These are phyloP conservation scores for Hyperoodon ampullatus DNA, from an alignment of 2,113 vertebrate species.

Conservation along the genomic window DNA sequence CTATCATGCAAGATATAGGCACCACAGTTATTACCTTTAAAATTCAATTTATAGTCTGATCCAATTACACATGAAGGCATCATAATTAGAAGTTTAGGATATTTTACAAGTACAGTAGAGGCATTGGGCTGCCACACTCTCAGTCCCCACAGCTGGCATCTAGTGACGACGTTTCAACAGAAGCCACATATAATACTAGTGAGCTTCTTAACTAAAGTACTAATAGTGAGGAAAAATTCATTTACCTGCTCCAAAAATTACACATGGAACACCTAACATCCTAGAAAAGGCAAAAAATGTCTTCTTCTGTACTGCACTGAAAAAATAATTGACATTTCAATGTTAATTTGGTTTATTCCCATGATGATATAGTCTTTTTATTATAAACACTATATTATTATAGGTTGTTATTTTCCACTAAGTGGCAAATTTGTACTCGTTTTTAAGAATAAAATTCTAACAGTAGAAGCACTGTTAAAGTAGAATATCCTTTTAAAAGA, in stretches of 20 bases:
- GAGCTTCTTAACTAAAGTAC: conserved; percentile 67
- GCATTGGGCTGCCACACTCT: neutral
- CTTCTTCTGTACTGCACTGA: conserved; percentile 58
- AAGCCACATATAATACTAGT: conserved; percentile 68
- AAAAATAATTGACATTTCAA: conserved; percentile 73
- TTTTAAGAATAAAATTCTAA: conserved; percentile 45
- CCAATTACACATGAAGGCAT: neutral
- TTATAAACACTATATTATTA: conserved; percentile 49
- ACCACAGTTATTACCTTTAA: conserved; percentile 9
- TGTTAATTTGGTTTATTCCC: conserved; percentile 80
- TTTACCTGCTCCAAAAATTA: conserved; percentile 30
- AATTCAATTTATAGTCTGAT: conserved; percentile 12
- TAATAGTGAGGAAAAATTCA: conserved; percentile 75
- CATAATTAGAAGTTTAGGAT: conserved; percentile 1
- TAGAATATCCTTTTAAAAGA: neutral
- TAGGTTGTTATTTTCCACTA: conserved; percentile 18
- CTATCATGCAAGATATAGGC: neutral
- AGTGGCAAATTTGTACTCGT: conserved; percentile 26
- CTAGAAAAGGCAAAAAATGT: neutral
- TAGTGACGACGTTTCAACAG: conserved; percentile 68
- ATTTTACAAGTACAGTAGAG: neutral
- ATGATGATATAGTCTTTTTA: conserved; percentile 66
- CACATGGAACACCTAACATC: neutral
- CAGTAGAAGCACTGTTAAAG: neutral
- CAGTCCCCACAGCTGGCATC: neutral